These are phyloP conservation scores for Graptemys geographica DNA, from an alignment of 2,797 vertebrate genomes.

Conservation along the genomic window DNA sequence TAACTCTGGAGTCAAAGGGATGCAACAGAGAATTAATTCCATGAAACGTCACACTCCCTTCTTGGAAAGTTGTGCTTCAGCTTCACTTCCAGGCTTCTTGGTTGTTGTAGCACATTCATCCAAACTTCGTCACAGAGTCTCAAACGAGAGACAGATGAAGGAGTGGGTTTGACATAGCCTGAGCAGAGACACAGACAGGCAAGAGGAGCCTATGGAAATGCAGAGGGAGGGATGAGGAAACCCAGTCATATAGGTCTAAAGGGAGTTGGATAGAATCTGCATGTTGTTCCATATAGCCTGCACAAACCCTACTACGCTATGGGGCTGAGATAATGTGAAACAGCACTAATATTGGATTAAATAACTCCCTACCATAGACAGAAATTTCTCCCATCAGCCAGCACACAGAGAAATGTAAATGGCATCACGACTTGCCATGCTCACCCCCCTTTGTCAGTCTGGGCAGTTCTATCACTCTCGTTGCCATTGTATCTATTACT, in stretches of 20 bases:
- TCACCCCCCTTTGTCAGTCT: neutral
- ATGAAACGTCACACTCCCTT: neutral
- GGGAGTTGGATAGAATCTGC: neutral
- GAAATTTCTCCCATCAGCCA: neutral
- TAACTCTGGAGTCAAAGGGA: neutral
- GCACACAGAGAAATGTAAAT: neutral
- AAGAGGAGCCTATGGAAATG: neutral
- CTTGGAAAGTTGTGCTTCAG: neutral
- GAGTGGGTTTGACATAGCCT: neutral
- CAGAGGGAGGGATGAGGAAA: neutral
- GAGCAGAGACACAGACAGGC: neutral
- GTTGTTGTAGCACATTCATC: neutral
- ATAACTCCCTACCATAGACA: neutral
- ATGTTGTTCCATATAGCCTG: neutral
- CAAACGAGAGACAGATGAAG: neutral
- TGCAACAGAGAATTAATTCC: neutral
- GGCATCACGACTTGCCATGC: neutral
- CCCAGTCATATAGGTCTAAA: neutral
- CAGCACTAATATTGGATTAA: neutral
- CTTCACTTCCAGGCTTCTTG: neutral
- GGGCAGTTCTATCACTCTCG: neutral
- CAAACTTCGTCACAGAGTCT: neutral
- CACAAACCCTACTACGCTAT: neutral
- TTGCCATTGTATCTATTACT: neutral
- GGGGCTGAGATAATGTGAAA: neutral